Conservation (phyloP, 2,888 invertebrate species). For the Limnephilus rhombicus region DNA sequence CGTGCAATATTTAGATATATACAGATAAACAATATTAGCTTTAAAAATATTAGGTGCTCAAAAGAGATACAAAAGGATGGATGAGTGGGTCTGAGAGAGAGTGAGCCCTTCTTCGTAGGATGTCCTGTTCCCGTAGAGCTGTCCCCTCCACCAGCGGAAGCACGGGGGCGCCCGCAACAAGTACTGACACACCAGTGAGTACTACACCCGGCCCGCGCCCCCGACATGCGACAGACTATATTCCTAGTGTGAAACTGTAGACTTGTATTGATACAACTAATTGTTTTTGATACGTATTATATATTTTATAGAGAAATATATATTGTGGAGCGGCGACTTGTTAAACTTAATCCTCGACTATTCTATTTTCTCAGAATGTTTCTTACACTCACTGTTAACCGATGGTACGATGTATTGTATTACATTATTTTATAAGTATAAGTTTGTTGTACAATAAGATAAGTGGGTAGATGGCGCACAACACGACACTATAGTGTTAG, state of each 20-base stretch:
- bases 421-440: conserved; percentile 8
- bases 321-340: conserved; percentile 60
- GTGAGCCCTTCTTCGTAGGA: conserved; percentile 33
- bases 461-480: conserved; percentile 29
- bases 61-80: conserved; percentile 66
- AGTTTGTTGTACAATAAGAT: conserved; percentile 30
- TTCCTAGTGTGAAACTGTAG: conserved; percentile 62
- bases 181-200: no score
- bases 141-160: conserved; percentile 18
- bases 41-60: conserved; percentile 75
- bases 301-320: conserved; percentile 66
- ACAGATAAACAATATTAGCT: conserved; percentile 73
- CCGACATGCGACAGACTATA: conserved; percentile 55
- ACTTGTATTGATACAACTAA: conserved; percentile 59
- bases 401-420: conserved; percentile 55
- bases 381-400: conserved; percentile 64
- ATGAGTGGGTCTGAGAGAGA: not conserved
- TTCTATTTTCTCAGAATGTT: conserved; percentile 65
- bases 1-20: conserved; percentile 73
- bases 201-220: not conserved
- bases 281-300: conserved; percentile 66
- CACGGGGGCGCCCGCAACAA: not conserved
- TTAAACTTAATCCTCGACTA: conserved; percentile 64
- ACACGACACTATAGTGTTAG: conserved; percentile 35
- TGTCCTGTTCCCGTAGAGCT: not conserved